Evolutionary conservation across 2,797 vertebrate species (phyloP).

Genomic region (Paguma larvata): DNA sequence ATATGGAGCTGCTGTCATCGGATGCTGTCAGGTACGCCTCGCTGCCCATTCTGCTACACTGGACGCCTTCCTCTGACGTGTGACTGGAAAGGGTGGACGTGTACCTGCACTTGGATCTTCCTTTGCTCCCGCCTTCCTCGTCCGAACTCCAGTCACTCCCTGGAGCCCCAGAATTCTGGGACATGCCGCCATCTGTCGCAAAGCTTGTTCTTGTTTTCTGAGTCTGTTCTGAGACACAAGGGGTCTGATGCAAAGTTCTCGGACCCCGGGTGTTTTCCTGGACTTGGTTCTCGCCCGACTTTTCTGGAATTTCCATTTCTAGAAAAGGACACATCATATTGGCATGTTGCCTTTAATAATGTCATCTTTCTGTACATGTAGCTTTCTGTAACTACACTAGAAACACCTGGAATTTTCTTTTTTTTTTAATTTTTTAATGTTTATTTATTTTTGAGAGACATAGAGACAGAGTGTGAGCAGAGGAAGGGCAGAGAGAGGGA

Average conservation of each 20-base stretch:
- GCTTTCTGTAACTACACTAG: not conserved
- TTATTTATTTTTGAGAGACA: too few species aligned
- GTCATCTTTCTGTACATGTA: conserved; percentile 33
- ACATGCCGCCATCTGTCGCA: conserved; percentile 82
- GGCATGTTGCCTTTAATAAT: conserved; percentile 77
- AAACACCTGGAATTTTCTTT: conserved; percentile 41
- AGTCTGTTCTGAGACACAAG: conserved; percentile 81
- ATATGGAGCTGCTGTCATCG: conserved; percentile 96
- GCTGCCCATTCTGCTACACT: conserved; percentile 91
- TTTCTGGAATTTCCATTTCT: conserved; percentile 90
- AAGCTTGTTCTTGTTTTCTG: conserved; percentile 80
- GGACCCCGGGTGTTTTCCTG: conserved; percentile 83
- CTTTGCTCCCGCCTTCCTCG: conserved; percentile 87
- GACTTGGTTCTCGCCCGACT: conserved; percentile 79
- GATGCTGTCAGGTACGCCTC: conserved; percentile 95
- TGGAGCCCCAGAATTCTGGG: conserved; percentile 86
- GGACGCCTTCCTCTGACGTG: conserved; percentile 90
- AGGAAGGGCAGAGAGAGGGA: too few species aligned
- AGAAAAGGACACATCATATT: conserved; percentile 76
- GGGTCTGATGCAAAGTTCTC: conserved; percentile 82
- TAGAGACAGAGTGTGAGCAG: too few species aligned
- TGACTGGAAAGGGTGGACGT: conserved; percentile 90
- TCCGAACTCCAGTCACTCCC: conserved; percentile 91
- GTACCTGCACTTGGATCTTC: conserved; percentile 86
- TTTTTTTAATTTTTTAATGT: too few species aligned